Evolutionary conservation across 2,888 invertebrate genomes (phyloP).

Genomic region (Acanthosepion esculentum): DNA sequence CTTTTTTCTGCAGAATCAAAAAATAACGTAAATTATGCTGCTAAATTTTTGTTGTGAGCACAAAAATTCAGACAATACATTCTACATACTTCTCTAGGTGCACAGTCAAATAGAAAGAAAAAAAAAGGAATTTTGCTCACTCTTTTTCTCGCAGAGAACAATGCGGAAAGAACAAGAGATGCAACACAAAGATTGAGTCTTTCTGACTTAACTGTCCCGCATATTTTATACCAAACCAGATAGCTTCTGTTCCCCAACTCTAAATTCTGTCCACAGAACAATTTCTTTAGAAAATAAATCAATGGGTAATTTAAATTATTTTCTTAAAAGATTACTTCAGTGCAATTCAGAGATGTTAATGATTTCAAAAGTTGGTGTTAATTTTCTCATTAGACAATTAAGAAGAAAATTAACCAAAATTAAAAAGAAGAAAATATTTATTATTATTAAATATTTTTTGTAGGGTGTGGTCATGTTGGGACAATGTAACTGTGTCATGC

Average conservation of each 20-base stretch:
- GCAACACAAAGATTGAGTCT: no score
- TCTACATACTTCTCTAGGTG: no score
- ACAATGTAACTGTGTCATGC: not conserved
- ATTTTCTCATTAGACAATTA: not conserved
- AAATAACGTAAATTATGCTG: no score
- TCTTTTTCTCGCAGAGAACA: no score
- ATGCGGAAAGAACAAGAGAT: no score
- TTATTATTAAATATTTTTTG: not conserved
- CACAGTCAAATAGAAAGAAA: no score
- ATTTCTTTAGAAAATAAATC: not conserved
- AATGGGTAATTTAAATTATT: not conserved
- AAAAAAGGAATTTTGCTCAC: no score
- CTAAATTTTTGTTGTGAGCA: no score
- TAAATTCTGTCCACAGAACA: not conserved
- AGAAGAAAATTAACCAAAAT: not conserved
- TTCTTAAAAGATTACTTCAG: not conserved
- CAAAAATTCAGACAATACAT: no score
- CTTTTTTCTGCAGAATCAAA: no score
- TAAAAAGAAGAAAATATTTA: not conserved
- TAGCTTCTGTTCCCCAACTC: not conserved
- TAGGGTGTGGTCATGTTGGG: not conserved
- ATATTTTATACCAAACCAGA: not conserved
- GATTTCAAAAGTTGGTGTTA: not conserved
- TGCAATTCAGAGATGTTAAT: not conserved
- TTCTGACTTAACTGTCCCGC: not conserved